A percentile compares a stretch with the other conserved stretches of the same genome.
Evolutionary conservation across 2,888 invertebrate species (phyloP).

Genomic region (Scaptodrosophila latifasciaeformis): DNA sequence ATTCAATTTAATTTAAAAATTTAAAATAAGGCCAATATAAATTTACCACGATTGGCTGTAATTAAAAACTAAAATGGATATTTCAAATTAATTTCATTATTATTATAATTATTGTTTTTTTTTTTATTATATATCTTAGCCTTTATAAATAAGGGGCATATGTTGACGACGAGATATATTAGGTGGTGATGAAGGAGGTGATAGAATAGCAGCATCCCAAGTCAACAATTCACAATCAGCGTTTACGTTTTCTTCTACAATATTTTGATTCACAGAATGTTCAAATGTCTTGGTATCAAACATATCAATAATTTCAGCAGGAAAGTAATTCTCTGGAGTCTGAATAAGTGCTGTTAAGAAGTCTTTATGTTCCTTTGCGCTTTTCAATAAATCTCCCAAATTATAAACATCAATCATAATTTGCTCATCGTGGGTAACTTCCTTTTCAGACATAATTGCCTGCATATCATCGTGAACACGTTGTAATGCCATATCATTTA

Average conservation of each 20-base stretch:
- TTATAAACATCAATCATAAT: conserved; percentile 25
- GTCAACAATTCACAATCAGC: neutral
- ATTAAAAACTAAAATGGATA: no score
- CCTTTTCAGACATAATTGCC: neutral
- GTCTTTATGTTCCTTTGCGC: conserved; percentile 35
- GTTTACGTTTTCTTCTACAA: neutral
- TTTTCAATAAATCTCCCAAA: conserved; percentile 18
- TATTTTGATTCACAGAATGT: neutral
- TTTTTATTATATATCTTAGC: conserved; percentile 2
- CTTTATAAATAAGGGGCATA: conserved; percentile 17
- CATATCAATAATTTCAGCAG: conserved; percentile 35
- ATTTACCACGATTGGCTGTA: no score
- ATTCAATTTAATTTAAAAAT: no score
- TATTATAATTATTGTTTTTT: no score
- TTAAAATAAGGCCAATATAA: no score
- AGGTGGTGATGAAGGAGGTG: conserved; percentile 46
- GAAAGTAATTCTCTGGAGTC: conserved; percentile 44
- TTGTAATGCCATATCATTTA: conserved; percentile 23
- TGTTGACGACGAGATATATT: conserved; percentile 24
- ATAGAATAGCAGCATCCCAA: conserved; percentile 17
- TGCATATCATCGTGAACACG: conserved; percentile 6
- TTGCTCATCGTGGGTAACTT: conserved; percentile 24
- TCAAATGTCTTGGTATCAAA: neutral
- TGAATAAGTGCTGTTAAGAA: conserved; percentile 34
- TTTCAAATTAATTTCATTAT: no score